Conservation (phyloP, 2,888 invertebrate species). For the Macrosiphum euphorbiae region DNA sequence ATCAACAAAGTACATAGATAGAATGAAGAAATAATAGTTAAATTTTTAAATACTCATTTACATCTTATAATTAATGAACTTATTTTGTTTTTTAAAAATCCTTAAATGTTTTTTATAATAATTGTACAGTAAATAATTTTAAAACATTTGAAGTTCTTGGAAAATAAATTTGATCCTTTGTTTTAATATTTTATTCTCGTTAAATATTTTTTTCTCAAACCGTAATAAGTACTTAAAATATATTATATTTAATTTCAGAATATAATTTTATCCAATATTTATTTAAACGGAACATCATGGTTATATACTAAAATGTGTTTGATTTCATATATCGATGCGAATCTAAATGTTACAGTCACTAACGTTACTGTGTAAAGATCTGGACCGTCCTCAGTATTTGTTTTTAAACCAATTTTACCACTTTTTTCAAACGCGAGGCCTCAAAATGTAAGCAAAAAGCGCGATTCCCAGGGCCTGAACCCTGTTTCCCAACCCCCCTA, state of each 20-base stretch:
- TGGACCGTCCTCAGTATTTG: too few relatives aligned
- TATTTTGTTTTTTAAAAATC: neutral
- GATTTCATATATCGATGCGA: neutral
- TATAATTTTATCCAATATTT: neutral
- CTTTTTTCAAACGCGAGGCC: too few relatives aligned
- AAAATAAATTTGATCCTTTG: neutral
- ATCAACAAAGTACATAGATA: neutral
- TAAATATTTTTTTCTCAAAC: neutral
- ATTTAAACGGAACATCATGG: neutral
- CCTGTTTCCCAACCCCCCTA: too few relatives aligned
- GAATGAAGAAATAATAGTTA: neutral
- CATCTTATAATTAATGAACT: neutral
- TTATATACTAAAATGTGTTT: neutral
- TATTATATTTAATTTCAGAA: neutral
- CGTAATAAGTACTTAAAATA: neutral
- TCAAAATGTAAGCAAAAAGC: too few relatives aligned
- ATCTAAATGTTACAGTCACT: neutral
- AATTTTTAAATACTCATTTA: neutral
- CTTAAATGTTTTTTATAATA: neutral
- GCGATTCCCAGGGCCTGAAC: too few relatives aligned
- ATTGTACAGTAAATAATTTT: neutral
- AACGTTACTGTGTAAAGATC: too few relatives aligned
- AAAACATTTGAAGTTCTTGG: neutral
- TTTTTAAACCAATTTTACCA: too few relatives aligned
- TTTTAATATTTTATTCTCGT: neutral